Evolutionary conservation across 2,888 invertebrate species (phyloP).

Genomic region (Chalcis sispes): DNA sequence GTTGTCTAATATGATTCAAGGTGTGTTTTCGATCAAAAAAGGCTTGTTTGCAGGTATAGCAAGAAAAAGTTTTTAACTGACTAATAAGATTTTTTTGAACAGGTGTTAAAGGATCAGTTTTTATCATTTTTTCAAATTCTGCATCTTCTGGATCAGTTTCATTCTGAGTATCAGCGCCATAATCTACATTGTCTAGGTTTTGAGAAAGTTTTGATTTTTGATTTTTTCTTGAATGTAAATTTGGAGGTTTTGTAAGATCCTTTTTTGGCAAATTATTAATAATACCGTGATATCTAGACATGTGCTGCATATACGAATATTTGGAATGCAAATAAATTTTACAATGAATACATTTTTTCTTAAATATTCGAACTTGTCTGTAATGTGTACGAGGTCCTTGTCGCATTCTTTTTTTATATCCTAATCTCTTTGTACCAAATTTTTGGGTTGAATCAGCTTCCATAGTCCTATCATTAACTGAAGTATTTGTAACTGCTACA

Average conservation of each 20-base stretch:
- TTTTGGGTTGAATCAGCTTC: constrained; percentile 71
- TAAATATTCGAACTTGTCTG: constrained; percentile 66
- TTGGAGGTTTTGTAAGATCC: background rate
- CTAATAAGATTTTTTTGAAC: constrained; percentile 73
- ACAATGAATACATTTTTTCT: constrained; percentile 70
- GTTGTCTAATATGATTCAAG: constrained; percentile 72
- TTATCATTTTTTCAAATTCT: constrained; percentile 57
- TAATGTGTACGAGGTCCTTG: constrained; percentile 70
- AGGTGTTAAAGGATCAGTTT: constrained; percentile 65
- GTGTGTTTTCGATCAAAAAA: constrained; percentile 71
- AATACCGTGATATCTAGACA: constrained; percentile 68
- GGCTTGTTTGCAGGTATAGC: constrained; percentile 69
- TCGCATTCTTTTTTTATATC: constrained; percentile 63
- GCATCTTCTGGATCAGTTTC: constrained; percentile 55
- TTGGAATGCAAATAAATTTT: constrained; percentile 72
- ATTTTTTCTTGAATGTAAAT: background rate
- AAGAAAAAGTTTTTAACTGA: constrained; percentile 73
- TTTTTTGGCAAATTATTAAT: constrained; percentile 23
- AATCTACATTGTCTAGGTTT: constrained; percentile 19
- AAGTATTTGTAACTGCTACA: constrained; percentile 35
- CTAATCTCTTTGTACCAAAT: constrained; percentile 47
- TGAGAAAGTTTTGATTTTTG: constrained; percentile 45
- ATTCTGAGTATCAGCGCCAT: constrained; percentile 37
- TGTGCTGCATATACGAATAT: constrained; percentile 68
- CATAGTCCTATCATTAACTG: constrained; percentile 65